Base-by-base conservation (phyloP, 2,888 invertebrate genomes). In the Orchesellides sinensis region DNA sequence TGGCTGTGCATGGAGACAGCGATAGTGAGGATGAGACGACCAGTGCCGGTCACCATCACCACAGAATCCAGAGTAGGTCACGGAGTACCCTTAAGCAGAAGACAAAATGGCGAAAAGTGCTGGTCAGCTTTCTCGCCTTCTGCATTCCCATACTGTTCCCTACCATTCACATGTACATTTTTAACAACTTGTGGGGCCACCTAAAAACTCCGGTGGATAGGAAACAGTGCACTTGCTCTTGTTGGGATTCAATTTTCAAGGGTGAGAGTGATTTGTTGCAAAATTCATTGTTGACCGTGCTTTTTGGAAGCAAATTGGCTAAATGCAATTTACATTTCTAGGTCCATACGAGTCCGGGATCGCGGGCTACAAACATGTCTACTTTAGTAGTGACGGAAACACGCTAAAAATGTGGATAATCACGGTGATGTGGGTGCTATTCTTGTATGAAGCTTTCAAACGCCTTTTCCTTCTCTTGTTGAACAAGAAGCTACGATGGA, bases 181-280 rank as follows among this genome's bases (percentile, higher is more conserved):
- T 93, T 45, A 92, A 92, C 90, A 92, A 92, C 89, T 92, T 94
- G 88, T 94, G 94, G 94, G 92, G 92, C 88, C 92, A 93, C 88
- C 93, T 93, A 90, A 92, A 93, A 49, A 92, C 93, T 23, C 92
- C 91, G 83, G 93, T 94, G 61, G 93, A 94, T 89, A 92, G 91
- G 86, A 91, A 91, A 78, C 92, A 92, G 86, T 94, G 94, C 89
- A 92, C 93, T 17, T 94, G 94, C 90, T 93, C 93, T 12, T 95
- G 94, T 89, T 95, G 94, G 93, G 95, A 95, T 89, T 94, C 94
- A 0, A 93, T 94, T 6, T 94, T 94, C 89, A 94, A 94, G 92
- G 94, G 93, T 93, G 90, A 47, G 27, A 2, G 59, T 27, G 29
- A 35, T 32, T 17, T 49, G 35, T 35, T 35, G 35, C 5, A 12